Evolutionary conservation across 2,113 vertebrate species (phyloP).

Genomic region (Bos javanicus): DNA sequence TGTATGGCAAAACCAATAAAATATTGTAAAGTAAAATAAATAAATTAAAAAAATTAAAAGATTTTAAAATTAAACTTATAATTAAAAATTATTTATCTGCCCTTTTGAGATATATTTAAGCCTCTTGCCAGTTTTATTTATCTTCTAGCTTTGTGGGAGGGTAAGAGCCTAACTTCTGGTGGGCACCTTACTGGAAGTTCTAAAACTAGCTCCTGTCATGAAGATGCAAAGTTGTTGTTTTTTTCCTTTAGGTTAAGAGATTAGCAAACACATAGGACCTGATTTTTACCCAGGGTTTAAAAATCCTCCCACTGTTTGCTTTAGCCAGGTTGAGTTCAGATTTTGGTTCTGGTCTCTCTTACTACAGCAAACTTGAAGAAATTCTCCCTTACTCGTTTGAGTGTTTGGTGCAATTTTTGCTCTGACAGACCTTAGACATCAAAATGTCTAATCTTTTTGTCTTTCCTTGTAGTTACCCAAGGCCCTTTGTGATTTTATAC

Average conservation of each 20-base stretch:
- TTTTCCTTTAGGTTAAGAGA: not conserved
- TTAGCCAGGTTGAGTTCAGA: not conserved
- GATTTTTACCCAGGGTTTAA: not conserved
- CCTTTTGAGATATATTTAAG: not conserved
- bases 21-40: no score
- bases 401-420: not conserved
- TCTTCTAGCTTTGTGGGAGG: not conserved
- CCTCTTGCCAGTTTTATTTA: not conserved
- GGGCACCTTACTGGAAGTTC: not conserved
- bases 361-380: not conserved
- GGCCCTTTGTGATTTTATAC: not conserved
- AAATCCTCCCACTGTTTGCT: not conserved
- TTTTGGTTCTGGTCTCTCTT: not conserved
- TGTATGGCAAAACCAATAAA: no score
- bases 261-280: not conserved
- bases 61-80: not conserved
- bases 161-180: not conserved
- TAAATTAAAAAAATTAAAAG: not conserved
- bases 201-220: not conserved
- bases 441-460: not conserved
- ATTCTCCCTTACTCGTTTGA: not conserved
- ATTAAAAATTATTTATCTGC: not conserved
- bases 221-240: not conserved
- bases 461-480: not conserved
- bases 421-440: not conserved